A percentile compares a stretch with the other conserved stretches of the same genome.
These are phyloP conservation scores for Platichthys stellatus DNA, from an alignment of 2,113 vertebrate species.

Conservation along the genomic window DNA sequence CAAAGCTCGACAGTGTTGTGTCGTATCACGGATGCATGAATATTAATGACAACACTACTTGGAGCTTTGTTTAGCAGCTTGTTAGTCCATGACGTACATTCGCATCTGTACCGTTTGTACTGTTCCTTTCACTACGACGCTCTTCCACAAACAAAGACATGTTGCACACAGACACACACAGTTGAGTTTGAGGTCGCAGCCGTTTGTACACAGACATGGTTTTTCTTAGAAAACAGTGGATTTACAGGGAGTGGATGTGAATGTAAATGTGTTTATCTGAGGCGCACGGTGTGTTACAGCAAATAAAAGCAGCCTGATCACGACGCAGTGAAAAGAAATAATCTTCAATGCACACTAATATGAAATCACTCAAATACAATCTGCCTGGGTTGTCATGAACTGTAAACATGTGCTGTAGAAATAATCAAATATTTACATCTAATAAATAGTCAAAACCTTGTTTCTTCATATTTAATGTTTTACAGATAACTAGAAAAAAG, in stretches of 20 bases:
- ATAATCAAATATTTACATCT: too few relatives aligned
- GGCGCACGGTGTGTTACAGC: too few relatives aligned
- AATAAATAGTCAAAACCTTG: too few relatives aligned
- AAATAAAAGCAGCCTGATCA: slow-evolving; percentile 4
- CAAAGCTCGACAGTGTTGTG: slow-evolving; percentile 3
- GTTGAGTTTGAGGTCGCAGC: background rate
- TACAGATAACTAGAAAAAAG: too few relatives aligned
- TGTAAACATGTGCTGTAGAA: too few relatives aligned
- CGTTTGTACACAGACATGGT: background rate
- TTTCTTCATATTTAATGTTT: too few relatives aligned
- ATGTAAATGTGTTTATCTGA: background rate
- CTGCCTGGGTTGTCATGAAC: background rate
- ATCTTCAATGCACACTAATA: background rate
- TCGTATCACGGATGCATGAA: slow-evolving; percentile 34
- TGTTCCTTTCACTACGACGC: slow-evolving; percentile 20
- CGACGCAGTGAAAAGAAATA: background rate
- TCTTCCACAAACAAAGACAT: slow-evolving; percentile 1
- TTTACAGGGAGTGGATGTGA: background rate
- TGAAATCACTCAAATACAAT: background rate
- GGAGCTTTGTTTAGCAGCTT: slow-evolving; percentile 47
- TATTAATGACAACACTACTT: slow-evolving; percentile 38
- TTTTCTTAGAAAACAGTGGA: background rate
- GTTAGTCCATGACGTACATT: slow-evolving; percentile 26
- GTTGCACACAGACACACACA: background rate
- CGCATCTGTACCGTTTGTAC: slow-evolving; percentile 29